Base-by-base conservation (phyloP, 1,140 invertebrate genomes). In the Ceratina japonica region DNA sequence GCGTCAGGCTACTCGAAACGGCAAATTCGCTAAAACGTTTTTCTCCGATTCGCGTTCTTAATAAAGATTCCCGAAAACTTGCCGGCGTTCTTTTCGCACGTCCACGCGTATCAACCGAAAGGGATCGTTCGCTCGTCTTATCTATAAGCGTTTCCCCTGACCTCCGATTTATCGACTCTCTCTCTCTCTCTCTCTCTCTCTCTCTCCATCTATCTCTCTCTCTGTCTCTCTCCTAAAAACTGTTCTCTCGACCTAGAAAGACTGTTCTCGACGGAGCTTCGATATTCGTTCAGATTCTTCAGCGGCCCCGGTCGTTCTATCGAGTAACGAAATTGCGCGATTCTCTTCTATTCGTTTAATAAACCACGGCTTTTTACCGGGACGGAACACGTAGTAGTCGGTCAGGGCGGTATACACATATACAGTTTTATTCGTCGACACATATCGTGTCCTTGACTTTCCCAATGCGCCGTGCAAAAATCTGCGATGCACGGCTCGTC, bases 171-270 rank as follows among this genome's bases (percentile, higher is more conserved):
- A 59, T 59, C 56, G 56, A 59, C 56, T 59, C 20, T 59, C 20
- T 22, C 56, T 59, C 56, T 59, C 52, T 59, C 56, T 59, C 56
- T 59, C 56, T 59, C n/a, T 59, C n/a, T 59, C 56, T 59, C n/a
- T 59, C 56, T 54, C 2, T 54, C 51, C 13, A 13, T 54, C 51
- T 54, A 13, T 58, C 56, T 58, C n/a, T 59, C 56, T 22, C 56
- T 59, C 56, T 59, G 2, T 59, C 54, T 56, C 54, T 56, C 61
- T 31, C 61, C 27, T 18, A 3, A 62, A 62, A 62, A 62, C 37
- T 63, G 16, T 63, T 37, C 62, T 63, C 62, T 63, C 62, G 27
- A 63, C 62, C 62, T 63, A 63, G 62, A 63, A 63, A 63, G 27
- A 63, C 62, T n/a, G 31, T 63, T 63, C 62, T 63, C 31, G 62